Conservation (phyloP, 2,113 vertebrate species). For the Actenoides hombroni region DNA sequence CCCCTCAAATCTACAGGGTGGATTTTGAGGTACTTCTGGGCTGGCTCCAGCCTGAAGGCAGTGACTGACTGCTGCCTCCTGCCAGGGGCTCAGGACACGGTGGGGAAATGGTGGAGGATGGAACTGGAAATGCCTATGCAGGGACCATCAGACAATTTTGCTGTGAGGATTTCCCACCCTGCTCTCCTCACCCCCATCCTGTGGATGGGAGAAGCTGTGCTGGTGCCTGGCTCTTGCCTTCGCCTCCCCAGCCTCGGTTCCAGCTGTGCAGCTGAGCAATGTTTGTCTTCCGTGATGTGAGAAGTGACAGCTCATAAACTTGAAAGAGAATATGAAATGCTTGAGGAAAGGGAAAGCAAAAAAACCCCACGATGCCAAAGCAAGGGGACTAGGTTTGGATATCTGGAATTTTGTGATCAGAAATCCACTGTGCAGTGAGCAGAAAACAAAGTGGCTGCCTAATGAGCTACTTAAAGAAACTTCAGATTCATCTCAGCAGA, state of each 20-base stretch:
- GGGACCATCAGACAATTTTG: neutral
- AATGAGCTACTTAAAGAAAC: neutral
- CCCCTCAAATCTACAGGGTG: neutral
- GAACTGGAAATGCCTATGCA: neutral
- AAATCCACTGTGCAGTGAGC: neutral
- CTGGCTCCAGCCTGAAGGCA: neutral
- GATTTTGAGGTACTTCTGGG: neutral
- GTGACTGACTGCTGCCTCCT: neutral
- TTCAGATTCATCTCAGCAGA: neutral
- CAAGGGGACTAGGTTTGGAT: neutral
- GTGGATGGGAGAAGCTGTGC: neutral
- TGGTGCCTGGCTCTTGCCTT: rapidly evolving
- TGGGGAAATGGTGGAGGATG: neutral
- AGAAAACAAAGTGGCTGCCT: neutral
- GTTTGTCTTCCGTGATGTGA: neutral
- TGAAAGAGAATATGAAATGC: neutral
- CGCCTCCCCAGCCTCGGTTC: neutral
- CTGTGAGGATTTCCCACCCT: neutral
- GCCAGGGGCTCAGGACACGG: neutral
- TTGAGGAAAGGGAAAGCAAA: neutral
- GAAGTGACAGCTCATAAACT: neutral
- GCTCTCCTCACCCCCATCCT: neutral
- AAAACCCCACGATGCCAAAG: neutral
- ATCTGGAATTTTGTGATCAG: neutral
- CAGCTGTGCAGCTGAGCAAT: neutral